phyloP scores from a whole-genome alignment of 2,888 invertebrate genomes.

The Leucophora obtusa region DNA sequence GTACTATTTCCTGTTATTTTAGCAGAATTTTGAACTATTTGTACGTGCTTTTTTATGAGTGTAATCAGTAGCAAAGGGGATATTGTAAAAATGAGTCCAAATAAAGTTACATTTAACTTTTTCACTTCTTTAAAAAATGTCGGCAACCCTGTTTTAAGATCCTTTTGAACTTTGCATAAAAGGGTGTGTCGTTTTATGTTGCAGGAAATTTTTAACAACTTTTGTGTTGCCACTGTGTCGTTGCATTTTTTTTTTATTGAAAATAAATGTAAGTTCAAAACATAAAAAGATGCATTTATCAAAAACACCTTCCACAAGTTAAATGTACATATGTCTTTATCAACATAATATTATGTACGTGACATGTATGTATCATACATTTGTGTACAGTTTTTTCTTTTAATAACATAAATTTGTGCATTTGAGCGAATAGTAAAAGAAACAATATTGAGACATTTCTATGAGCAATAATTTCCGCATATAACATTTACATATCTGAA shows the following conservation, averaged over 20 bases:
- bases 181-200: conserved; percentile 49
- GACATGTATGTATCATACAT: background rate
- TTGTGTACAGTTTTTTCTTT: conserved; percentile 17
- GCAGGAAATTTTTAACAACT: background rate
- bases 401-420: conserved; percentile 15
- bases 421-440: background rate
- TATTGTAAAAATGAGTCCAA: no score
- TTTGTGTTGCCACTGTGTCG: background rate
- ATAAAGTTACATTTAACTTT: no score
- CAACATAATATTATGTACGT: conserved; percentile 11
- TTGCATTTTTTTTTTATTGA: background rate
- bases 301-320: conserved; percentile 22
- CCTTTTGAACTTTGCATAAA: conserved; percentile 26
- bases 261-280: background rate
- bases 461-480: no score
- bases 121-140: no score
- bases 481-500: no score
- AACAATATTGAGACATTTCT: background rate
- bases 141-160: background rate
- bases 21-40: no score
- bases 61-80: no score
- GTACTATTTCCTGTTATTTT: no score
- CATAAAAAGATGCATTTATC: conserved; percentile 27
- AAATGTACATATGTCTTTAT: background rate
- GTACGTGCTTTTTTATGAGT: no score